Percentiles rank a stretch among this genome's conserved stretches.
Conservation (phyloP, 2,113 vertebrate genomes). For the Dendrocopos noguchii region DNA sequence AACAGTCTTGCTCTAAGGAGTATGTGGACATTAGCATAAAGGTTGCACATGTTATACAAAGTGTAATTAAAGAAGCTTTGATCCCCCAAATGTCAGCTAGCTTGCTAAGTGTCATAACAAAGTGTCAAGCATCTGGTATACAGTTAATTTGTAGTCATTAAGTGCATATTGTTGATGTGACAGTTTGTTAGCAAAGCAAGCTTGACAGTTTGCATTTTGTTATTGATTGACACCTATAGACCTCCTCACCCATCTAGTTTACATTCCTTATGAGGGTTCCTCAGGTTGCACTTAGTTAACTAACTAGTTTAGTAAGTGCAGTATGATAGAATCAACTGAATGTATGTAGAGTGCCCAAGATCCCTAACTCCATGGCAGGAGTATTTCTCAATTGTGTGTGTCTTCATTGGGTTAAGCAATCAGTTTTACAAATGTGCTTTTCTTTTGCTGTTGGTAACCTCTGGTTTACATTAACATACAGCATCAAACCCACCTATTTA, state of each 20-base stretch:
- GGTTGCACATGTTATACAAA: conserved; percentile 83
- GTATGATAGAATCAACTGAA: conserved; percentile 46
- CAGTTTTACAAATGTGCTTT: background rate
- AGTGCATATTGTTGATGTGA: conserved; percentile 93
- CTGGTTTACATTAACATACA: background rate
- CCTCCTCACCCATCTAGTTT: conserved; percentile 79
- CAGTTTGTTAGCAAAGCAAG: conserved; percentile 91
- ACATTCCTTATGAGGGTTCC: conserved; percentile 76
- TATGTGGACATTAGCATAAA: conserved; percentile 86
- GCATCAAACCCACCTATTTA: background rate
- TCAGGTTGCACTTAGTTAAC: conserved; percentile 70
- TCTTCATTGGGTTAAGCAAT: background rate
- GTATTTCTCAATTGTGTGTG: background rate
- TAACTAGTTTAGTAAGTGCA: conserved; percentile 62
- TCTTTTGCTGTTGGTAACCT: background rate
- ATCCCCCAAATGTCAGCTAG: conserved; percentile 89
- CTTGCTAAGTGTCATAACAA: conserved; percentile 91
- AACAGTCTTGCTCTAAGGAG: conserved; percentile 72
- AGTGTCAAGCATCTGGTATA: conserved; percentile 92
- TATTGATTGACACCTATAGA: conserved; percentile 88
- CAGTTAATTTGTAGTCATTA: conserved; percentile 93
- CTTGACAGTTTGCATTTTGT: conserved; percentile 87
- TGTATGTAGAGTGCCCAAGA: background rate
- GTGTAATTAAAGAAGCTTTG: conserved; percentile 86
- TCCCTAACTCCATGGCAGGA: background rate